Evolutionary conservation across 2,888 invertebrate species (phyloP).

Genomic region (Acheta domesticus): DNA sequence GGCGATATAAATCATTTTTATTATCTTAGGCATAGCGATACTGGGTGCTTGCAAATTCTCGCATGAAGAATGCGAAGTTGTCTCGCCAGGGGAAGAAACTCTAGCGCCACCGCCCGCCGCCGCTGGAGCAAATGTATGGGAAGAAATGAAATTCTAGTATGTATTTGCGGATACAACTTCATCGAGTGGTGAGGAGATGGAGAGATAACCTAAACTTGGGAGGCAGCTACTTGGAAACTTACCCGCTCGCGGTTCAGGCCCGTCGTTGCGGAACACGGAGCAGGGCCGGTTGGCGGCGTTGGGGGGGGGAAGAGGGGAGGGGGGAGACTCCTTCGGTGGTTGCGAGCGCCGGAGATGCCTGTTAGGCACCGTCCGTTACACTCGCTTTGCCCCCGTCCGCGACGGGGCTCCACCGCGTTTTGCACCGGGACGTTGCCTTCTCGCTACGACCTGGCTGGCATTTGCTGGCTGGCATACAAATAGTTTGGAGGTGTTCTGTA

Average conservation of each 20-base stretch:
- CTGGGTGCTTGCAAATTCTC: slow-evolving; percentile 1
- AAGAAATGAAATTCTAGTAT: slow-evolving; percentile 18
- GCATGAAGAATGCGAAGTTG: neutral
- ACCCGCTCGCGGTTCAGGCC: neutral
- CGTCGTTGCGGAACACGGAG: neutral
- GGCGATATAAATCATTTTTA: slow-evolving; percentile 5
- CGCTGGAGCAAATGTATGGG: neutral
- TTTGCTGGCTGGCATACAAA: no score
- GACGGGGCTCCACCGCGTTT: no score
- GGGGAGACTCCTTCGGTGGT: no score
- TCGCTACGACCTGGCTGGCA: no score
- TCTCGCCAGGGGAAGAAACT: neutral
- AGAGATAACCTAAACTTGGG: neutral
- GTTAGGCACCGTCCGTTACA: no score
- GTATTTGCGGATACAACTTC: slow-evolving; percentile 12
- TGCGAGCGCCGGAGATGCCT: no score
- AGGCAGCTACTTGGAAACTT: slow-evolving; percentile 18
- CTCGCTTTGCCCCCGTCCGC: no score
- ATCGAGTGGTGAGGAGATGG: slow-evolving; percentile 5
- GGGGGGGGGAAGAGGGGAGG: neutral
- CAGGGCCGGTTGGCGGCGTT: neutral
- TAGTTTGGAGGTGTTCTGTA: no score
- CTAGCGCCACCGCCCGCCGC: neutral
- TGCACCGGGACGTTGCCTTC: no score
- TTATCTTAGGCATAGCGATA: slow-evolving; percentile 18